phyloP scores from a whole-genome alignment of 1,140 invertebrate species.

The Meloidogyne floridensis region DNA sequence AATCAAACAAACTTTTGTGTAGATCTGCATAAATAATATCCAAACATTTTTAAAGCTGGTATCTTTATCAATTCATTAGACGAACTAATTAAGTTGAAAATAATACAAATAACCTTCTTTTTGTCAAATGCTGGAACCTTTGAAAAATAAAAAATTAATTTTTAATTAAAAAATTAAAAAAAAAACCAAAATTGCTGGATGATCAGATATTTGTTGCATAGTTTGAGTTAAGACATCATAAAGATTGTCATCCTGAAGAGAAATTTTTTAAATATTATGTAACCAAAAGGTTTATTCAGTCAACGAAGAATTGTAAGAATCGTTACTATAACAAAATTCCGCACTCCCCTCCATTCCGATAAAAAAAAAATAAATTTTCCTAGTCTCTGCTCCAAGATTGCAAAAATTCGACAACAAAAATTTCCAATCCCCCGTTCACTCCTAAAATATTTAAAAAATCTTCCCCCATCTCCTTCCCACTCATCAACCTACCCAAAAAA shows the following conservation, averaged over 20 bases:
- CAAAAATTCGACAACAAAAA: too few relatives aligned
- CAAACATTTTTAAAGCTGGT: slow-evolving; percentile 88
- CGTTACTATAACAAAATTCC: too few relatives aligned
- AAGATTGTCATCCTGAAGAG: slow-evolving; percentile 87
- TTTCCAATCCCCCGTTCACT: too few relatives aligned
- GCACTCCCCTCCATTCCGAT: too few relatives aligned
- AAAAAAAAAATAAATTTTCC: too few relatives aligned
- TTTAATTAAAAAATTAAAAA: neutral
- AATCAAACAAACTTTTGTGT: slow-evolving; percentile 79
- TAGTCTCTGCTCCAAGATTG: too few relatives aligned
- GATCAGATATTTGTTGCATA: slow-evolving; percentile 93
- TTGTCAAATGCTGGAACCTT: slow-evolving; percentile 91
- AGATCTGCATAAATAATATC: slow-evolving; percentile 89
- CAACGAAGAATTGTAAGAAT: too few relatives aligned
- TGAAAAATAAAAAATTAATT: neutral
- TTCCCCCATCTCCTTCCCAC: too few relatives aligned
- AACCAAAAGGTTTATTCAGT: too few relatives aligned
- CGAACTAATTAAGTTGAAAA: slow-evolving; percentile 92
- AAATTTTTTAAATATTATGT: slow-evolving; percentile 16
- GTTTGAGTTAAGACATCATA: slow-evolving; percentile 95
- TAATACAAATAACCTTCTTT: slow-evolving; percentile 88
- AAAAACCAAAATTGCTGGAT: slow-evolving; percentile 85
- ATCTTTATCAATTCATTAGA: slow-evolving; percentile 91
- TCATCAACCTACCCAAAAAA: neutral
- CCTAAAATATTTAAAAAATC: too few relatives aligned